Evolutionary conservation across 2,888 invertebrate species (phyloP), one percentile per base, ranked within the genome.

Genomic region (Clitarchus hookeri): DNA sequence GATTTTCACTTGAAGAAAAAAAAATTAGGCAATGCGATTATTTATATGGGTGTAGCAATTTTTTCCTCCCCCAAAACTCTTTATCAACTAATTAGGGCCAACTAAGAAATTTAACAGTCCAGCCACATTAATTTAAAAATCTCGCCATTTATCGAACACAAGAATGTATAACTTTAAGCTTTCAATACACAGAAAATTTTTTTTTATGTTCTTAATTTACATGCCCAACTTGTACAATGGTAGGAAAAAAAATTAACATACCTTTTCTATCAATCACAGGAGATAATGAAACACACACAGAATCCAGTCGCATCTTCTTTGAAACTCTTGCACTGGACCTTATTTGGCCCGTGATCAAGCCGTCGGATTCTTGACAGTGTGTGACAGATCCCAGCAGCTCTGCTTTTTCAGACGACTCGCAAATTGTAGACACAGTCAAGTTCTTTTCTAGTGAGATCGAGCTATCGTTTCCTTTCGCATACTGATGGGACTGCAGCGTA

Each of bases 321-420:
- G 96, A 96, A 88, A 96, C 96, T 88, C 96, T 93, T 0, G 96
- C 96, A 91, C 96, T 96, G 79, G 95, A 95, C 77, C 96, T 92
- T 86, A 91, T 92, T 90, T 90, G 94, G 44, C 89, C 88, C 27
- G 88, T 87, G 23, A 83, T 87, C 9, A 85, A 83, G 16, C 86
- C 87, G 65, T 86, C 87, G 19, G 85, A 23, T 83, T 87, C 87
- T 84, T 88, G 87, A 54, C 84, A 87, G 54, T 88, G 89, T 36
- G 89, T 89, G n/a, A 89, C 88, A 25, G 89, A 89, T 13, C 89
- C 89, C 53, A 89, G 85, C 53, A 86, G 87, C 86, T 89, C 89
- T 78, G 87, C 85, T 85, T 89, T 88, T 25, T 85, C 87, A 26
- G 27, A 16, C 44, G 85, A 79, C n/a, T 82, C 85, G 82, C 84